Conservation (phyloP, 2,797 vertebrate genomes). For the Poecilia gillii region DNA sequence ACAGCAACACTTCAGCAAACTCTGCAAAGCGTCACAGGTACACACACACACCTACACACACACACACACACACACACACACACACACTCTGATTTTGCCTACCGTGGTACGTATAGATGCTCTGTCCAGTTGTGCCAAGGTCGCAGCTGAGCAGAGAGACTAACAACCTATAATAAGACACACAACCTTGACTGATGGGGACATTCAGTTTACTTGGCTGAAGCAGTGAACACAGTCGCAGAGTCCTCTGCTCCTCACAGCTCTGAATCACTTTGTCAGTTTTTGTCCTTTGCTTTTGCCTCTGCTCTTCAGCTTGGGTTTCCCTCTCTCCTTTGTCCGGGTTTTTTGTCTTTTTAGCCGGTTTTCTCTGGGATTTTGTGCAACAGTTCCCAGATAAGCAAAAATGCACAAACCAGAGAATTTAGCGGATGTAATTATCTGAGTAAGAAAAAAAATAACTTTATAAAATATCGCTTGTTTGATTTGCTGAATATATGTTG, state of each 20-base stretch:
- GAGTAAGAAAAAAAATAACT: neutral
- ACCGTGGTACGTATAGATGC: conserved; percentile 51
- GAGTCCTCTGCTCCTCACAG: conserved; percentile 21
- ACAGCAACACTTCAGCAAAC: conserved; percentile 10
- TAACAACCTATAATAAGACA: conserved; percentile 77
- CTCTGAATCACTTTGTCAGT: conserved; percentile 32
- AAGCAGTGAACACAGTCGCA: conserved; percentile 40
- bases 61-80: conserved; percentile 5
- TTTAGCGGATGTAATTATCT: neutral
- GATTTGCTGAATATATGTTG: neutral
- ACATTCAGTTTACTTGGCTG: conserved; percentile 64
- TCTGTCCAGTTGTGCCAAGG: conserved; percentile 64
- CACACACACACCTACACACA: conserved; percentile 21
- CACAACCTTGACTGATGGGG: conserved; percentile 75
- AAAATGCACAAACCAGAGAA: neutral
- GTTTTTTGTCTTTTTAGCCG: neutral
- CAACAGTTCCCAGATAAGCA: neutral
- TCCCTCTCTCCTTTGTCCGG: conserved; percentile 2
- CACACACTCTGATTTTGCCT: conserved; percentile 48
- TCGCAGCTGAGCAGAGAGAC: conserved; percentile 68
- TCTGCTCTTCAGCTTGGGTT: conserved; percentile 10
- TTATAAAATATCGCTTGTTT: neutral
- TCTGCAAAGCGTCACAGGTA: conserved; percentile 19
- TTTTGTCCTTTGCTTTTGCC: conserved; percentile 34
- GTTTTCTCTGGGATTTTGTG: neutral